A percentile compares a stretch with the other conserved stretches of the same genome.
These are phyloP conservation scores for Mycalesis mineus DNA, from an alignment of 2,888 invertebrate species.

Conservation along the genomic window DNA sequence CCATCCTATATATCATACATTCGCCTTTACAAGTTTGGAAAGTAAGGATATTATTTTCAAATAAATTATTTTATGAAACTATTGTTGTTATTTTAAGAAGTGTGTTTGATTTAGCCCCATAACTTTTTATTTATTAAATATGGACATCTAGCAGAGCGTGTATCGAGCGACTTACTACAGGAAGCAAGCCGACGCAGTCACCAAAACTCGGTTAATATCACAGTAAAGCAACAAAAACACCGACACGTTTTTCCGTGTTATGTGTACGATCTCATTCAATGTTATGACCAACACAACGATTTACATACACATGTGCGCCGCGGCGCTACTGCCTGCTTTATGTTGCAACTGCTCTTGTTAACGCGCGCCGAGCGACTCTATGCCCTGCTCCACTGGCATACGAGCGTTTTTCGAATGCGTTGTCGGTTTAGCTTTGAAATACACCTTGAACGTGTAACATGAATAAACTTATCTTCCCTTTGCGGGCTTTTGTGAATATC, in stretches of 20 bases:
- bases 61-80: no score
- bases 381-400: neutral
- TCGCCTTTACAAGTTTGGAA: no score
- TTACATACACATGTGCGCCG: constrained; percentile 25
- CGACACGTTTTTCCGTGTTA: neutral
- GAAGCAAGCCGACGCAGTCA: neutral
- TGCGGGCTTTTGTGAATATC: constrained; percentile 22
- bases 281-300: constrained; percentile 21
- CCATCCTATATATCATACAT: no score
- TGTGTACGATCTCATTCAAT: constrained; percentile 15
- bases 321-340: constrained; percentile 22
- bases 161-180: no score
- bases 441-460: constrained; percentile 21
- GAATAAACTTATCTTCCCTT: constrained; percentile 28
- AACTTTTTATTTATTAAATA: no score
- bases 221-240: neutral
- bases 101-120: no score
- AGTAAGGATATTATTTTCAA: no score
- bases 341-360: constrained; percentile 20
- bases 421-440: constrained; percentile 9
- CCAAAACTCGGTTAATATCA: neutral
- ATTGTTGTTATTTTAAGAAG: no score
- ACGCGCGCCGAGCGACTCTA: constrained; percentile 3
- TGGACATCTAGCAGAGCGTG: no score
- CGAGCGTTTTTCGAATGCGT: constrained; percentile 14